Evolutionary conservation across 2,113 vertebrate species (phyloP).

Genomic region (Odobenus rosmarus): DNA sequence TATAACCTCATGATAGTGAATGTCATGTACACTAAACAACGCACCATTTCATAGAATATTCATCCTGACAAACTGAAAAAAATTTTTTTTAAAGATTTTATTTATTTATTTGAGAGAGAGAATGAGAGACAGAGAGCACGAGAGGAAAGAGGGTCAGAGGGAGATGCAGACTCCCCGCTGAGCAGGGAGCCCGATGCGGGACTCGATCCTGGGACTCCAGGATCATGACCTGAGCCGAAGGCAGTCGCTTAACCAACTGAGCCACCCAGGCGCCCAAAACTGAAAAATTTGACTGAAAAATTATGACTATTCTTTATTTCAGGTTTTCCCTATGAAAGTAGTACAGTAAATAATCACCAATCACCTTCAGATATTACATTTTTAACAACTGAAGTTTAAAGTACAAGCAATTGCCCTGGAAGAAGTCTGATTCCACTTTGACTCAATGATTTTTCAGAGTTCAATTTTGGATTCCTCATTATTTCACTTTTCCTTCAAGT

Average conservation of each 20-base stretch:
- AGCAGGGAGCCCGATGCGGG: no score
- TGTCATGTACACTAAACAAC: background rate
- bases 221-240: no score
- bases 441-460: slow-evolving; percentile 23
- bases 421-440: background rate
- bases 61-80: background rate
- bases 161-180: no score
- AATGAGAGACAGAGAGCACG: no score
- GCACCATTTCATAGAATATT: background rate
- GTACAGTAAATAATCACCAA: background rate
- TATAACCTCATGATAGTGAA: background rate
- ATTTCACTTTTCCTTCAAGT: slow-evolving; percentile 47
- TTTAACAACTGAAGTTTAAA: slow-evolving; percentile 19
- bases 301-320: background rate
- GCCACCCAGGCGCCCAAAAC: no score
- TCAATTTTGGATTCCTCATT: slow-evolving; percentile 42
- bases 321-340: slow-evolving; percentile 4
- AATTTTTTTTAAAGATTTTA: no score
- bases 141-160: no score
- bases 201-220: no score
- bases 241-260: no score
- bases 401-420: slow-evolving; percentile 17
- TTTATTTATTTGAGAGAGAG: no score
- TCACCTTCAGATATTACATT: background rate
- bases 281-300: background rate